Base-by-base conservation (phyloP, 2,888 invertebrate genomes). In the Rotaria magnacalcarata region DNA sequence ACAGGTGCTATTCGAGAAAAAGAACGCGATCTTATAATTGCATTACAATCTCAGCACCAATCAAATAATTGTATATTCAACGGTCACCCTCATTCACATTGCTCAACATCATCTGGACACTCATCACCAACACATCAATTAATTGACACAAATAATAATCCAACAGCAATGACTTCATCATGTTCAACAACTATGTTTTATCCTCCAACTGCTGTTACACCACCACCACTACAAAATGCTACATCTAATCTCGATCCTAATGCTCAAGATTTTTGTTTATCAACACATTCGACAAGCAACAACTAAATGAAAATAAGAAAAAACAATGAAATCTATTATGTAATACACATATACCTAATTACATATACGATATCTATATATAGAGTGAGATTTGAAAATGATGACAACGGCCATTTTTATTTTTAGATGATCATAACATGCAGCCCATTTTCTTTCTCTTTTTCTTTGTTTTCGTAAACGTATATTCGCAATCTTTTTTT, bases 121-220 rank as follows among this genome's bases (percentile, higher is more conserved):
- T 80, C 80, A 80, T 80, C 80, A 47, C 80, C 80, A 21, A 80
- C 80, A 80, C 43, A 80, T 80, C 80, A 80, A n/a, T 80, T 80
- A 47, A 47, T 47, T 80, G 80, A 47, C 47, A 80, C 43, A 11
- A 80, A 80, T n/a, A 80, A 80, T n/a, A 80, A 80, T 80, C 43
- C 43, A 34, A 80, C 47, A 47, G 11, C 43, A 60, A 24, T 27
- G 43, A 75, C 75, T 43, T 43, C 75, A 24, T 43, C 80, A 47
- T 80, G 47, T 80, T 43, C 80, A 43, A 34, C 67, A 67, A 7
- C 19, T 34, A 19, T 67, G 27, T 67, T 67, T 34, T 80, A 80
- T 80, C 47, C 43, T 47, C 24, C 80, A 14, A 47, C 47, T 24
- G 24, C 24, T n/a, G 14, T 47, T 14, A 47, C 80, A 80, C 43